Percentiles rank a stretch among this genome's conserved stretches.
phyloP scores from a whole-genome alignment of 2,113 vertebrate genomes.

The Elephas maximus region DNA sequence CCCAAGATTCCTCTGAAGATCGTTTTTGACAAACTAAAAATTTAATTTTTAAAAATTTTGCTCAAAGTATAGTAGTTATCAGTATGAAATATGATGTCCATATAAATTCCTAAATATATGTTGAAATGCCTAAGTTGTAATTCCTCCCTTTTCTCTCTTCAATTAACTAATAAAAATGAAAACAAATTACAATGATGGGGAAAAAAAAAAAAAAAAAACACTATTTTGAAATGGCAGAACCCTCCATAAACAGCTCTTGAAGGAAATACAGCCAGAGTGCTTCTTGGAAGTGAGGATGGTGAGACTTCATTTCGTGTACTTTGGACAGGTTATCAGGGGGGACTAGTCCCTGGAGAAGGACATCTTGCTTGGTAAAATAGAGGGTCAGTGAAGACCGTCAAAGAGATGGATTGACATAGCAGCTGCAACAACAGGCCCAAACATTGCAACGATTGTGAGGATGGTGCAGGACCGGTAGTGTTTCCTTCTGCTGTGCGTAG shows the following conservation, averaged over 20 bases:
- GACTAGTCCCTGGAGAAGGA: too few relatives aligned
- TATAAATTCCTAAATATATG: neutral
- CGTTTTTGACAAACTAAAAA: neutral
- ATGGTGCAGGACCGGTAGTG: too few relatives aligned
- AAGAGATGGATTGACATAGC: too few relatives aligned
- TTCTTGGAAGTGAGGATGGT: too few relatives aligned
- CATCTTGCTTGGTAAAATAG: too few relatives aligned
- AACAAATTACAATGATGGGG: neutral
- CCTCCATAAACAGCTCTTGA: neutral
- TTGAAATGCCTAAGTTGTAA: neutral
- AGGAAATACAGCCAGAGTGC: too few relatives aligned
- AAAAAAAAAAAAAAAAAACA: neutral
- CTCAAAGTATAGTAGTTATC: neutral
- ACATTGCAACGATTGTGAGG: too few relatives aligned
- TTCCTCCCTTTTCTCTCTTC: neutral
- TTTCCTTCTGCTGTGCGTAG: too few relatives aligned
- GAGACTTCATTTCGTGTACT: too few relatives aligned
- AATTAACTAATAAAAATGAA: neutral
- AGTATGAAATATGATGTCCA: neutral
- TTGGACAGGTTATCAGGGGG: too few relatives aligned
- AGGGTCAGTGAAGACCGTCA: too few relatives aligned
- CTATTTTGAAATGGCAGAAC: neutral
- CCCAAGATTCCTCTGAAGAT: neutral
- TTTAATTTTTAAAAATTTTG: neutral
- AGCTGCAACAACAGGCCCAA: too few relatives aligned